Base-by-base conservation (phyloP, 2,888 invertebrate genomes). In the Conus canariensis region DNA sequence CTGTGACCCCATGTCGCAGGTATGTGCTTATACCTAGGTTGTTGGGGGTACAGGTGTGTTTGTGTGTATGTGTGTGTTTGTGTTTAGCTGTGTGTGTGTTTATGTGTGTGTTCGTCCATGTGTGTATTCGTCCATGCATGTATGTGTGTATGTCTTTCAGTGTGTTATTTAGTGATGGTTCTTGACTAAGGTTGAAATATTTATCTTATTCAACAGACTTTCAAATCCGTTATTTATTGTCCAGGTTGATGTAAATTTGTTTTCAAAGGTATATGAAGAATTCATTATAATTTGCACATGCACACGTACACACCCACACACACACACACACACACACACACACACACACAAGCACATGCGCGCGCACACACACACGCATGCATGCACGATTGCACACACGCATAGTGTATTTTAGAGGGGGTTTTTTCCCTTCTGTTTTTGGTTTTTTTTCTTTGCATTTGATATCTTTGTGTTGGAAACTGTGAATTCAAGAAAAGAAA, bases 1-100 rank as follows among this genome's bases (percentile, higher is more conserved):
- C 60, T 96, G 95, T 92, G 94, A 95, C 56, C 95, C 95, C 5
- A 91, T 93, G 87, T 92, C 93, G 45, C 93, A 94, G 93, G 95
- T 94, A 19, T 80, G 77, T 80, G 77, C 45, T 25, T 30, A 25
- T 77, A 19, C 5, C 16, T 30, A 30, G n/a, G 77, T 30, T 16
- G 16, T 0, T 8, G 25, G 9, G 14, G 8, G 77, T 77, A 5
- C 25, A 25, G 4, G 77, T 77, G 77, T 77, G 77, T 77, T 30
- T 77, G 77, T n/a, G 25, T n/a, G 77, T 77, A 1, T 77, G 77
- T 77, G 77, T 77, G 77, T 77, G 77, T 77, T 30, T 77, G 77
- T 77, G 30, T 77, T 30, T 45, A 4, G 30, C 30, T 45, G 3
- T 45, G 45, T 16, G 30, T 77, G 45, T 77, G 82, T 45, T 0